Base-by-base conservation (phyloP, 1,140 invertebrate species). In the Steinernema khuongi region DNA sequence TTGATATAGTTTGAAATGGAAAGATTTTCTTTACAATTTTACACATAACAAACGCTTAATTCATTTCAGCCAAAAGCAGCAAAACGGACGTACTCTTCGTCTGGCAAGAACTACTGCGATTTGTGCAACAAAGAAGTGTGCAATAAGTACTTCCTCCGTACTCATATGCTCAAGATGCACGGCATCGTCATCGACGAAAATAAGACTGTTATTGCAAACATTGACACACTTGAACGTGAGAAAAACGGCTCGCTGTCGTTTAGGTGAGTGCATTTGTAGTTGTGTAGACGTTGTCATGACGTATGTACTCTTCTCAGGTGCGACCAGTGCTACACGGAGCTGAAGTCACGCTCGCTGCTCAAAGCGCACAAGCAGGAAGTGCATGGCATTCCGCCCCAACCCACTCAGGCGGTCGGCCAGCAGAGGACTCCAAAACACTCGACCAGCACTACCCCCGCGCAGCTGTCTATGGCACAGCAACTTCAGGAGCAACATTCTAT, bases 101-200 rank as follows among this genome's bases (percentile, higher is more conserved):
- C 87, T 77, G 85, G 89, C 83, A 81, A 88, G 66, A 94, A 94
- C 81, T 97, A 94, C 83, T 99, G 97, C 86, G 94, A 97, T 85
- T 96, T 99, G 74, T 99, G 97, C 87, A 97, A 98, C 87, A 99
- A 99, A 88, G 95, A 98, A 77, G 85, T 97, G 32, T 99, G 96
- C 87, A 99, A 99, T 88, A 99, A 99, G 86, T 99, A 99, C 84
- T 99, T 99, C 85, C 94, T 99, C 91, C 94, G 97, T 85, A 98
- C 95, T 0, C 96, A 99, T 87, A 99, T 99, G 93, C 91, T 97
- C 80, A 92, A 97, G 85, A 97, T 98, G 92, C 96, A 99, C 86
- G 94, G 95, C 18, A 96, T 99, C 73, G 93, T 94, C 83, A 92
- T 96, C 43, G 87, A 88, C 75, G 86, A 86, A 72, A 84, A 84